These are phyloP conservation scores for Caloenas nicobarica DNA, from an alignment of 2,113 vertebrate genomes.

Conservation along the genomic window DNA sequence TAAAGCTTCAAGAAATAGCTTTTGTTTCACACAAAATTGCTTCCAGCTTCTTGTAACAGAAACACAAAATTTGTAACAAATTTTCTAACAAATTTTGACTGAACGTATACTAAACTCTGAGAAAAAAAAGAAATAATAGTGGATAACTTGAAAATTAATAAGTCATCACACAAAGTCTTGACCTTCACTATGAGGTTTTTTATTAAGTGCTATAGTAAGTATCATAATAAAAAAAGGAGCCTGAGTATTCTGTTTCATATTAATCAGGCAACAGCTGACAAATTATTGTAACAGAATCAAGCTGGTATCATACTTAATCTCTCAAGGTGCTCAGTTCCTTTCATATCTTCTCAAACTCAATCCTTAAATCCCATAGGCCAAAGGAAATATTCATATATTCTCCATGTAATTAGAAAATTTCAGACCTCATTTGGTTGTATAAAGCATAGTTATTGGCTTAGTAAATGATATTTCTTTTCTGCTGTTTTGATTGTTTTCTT, in stretches of 20 bases:
- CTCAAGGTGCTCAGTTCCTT: constrained; percentile 56
- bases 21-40: background rate
- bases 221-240: background rate
- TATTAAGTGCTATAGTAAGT: background rate
- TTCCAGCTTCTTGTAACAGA: background rate
- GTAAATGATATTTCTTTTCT: constrained; percentile 4
- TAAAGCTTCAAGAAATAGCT: background rate
- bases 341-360: constrained; percentile 24
- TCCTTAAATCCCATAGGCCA: constrained; percentile 23
- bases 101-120: background rate
- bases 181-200: background rate
- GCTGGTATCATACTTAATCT: background rate
- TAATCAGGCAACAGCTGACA: constrained; percentile 11
- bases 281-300: constrained; percentile 31
- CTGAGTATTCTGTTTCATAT: background rate
- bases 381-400: constrained; percentile 62
- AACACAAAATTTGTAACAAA: no score
- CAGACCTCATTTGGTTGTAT: background rate
- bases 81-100: background rate
- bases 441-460: background rate
- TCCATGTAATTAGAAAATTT: constrained; percentile 60
- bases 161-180: background rate
- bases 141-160: background rate
- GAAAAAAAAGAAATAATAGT: background rate
- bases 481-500: background rate